These are phyloP conservation scores for Dromococcyx pavoninus DNA, from an alignment of 2,797 vertebrate species.

Conservation along the genomic window DNA sequence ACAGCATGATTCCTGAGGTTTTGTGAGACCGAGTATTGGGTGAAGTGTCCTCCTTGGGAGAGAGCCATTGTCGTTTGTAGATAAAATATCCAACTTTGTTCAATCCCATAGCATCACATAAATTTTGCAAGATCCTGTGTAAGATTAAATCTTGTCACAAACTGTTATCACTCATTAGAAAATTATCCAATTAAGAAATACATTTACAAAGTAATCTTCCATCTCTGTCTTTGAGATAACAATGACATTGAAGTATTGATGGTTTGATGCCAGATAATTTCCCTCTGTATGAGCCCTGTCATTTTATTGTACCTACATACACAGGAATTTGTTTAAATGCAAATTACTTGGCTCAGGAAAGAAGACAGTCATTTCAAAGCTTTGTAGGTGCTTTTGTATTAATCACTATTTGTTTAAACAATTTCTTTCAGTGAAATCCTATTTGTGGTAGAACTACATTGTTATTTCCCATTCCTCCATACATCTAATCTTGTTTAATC, in stretches of 20 bases:
- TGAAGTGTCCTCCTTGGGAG: not conserved
- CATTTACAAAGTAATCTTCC: not conserved
- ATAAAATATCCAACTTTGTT: not conserved
- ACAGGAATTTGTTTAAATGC: constrained; percentile 9
- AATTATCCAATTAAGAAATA: not conserved
- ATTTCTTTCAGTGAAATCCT: not conserved
- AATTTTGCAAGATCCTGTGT: not conserved
- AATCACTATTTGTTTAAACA: not conserved
- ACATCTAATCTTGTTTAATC: not conserved
- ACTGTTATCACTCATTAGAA: not conserved
- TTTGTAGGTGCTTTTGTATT: not conserved
- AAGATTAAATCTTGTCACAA: not conserved
- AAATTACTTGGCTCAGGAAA: constrained; percentile 2
- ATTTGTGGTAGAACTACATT: not conserved
- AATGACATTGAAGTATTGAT: not conserved
- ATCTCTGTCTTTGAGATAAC: constrained; percentile 30
- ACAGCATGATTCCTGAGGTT: not conserved
- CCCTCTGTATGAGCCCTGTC: not conserved
- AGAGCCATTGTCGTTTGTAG: not conserved
- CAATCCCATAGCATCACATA: not conserved
- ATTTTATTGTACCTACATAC: constrained; percentile 6
- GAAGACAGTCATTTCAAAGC: not conserved
- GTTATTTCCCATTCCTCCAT: not conserved
- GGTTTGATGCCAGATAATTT: constrained; percentile 12
- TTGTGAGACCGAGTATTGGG: not conserved